Conservation (phyloP, 2,797 vertebrate genomes). For the Propithecus perrieri region DNA sequence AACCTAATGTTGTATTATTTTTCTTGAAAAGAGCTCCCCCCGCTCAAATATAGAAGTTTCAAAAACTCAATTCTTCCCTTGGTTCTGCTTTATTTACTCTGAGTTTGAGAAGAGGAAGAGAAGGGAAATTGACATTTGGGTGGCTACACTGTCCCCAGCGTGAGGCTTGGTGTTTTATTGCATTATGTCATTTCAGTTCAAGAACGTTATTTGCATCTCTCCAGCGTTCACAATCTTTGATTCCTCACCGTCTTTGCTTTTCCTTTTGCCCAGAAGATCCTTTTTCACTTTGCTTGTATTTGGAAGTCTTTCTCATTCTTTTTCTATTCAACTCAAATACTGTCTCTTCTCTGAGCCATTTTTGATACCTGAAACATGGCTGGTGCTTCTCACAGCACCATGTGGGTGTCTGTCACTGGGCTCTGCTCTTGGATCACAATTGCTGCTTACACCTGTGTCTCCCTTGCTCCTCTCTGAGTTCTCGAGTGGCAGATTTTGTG, state of each 20-base stretch:
- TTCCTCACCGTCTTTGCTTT: background rate
- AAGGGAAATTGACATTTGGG: constrained; percentile 8
- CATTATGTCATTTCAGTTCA: background rate
- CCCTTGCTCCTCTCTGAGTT: background rate
- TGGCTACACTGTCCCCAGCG: background rate
- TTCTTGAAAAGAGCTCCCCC: background rate
- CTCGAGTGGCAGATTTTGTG: constrained; percentile 26
- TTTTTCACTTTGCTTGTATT: background rate
- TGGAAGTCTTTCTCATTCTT: constrained; percentile 14
- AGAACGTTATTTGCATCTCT: background rate
- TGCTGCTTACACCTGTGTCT: background rate
- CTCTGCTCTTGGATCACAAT: background rate
- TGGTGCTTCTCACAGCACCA: background rate
- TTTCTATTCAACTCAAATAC: background rate
- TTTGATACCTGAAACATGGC: background rate
- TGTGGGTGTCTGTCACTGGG: background rate
- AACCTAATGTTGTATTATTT: background rate
- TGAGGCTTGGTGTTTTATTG: background rate
- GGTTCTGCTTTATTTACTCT: constrained; percentile 3
- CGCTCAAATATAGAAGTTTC: background rate
- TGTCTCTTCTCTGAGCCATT: background rate
- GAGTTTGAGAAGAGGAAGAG: background rate
- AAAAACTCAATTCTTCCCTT: background rate
- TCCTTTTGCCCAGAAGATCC: background rate
- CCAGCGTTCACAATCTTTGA: background rate